Evolutionary conservation across 2,888 invertebrate species (phyloP), one percentile per base, ranked within the genome.

Genomic region (Philopedon plagiatum): DNA sequence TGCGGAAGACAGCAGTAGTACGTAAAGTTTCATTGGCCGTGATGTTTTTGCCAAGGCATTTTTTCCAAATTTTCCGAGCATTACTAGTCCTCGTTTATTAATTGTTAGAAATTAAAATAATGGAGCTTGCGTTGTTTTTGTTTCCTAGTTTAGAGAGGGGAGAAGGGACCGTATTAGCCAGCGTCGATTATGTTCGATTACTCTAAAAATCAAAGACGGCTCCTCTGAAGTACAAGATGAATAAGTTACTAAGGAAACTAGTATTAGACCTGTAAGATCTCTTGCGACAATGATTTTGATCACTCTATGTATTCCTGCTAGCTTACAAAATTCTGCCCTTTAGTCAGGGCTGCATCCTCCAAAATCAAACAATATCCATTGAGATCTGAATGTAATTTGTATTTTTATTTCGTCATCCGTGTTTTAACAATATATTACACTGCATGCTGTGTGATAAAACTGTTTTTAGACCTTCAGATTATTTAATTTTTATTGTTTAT

Each of bases 391-490:
- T 44, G 44, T 44, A 44, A 44, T 19, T 44, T 44, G 18, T 44
- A 44, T 44, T 44, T 9, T 5, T 19, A 3, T 44, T 44, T 44
- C 44, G 19, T 44, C 44, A 44, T 44, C 19, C 5, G n/a, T n/a
- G 4, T 5, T 8, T 8, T 44, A 44, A 44, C 44, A 19, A 44
- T 44, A n/a, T 26, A 26, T 7, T 11, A 46, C n/a, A 46, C 23
- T 46, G 46, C 46, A 46, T 21, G 11, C 5, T n/a, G 21, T 21
- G 11, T n/a, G 46, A 46, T 46, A 46, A 46, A 21, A 23, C 23
- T 46, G 23, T 46, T 46, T 46, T 21, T 46, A 23, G 23, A 46
- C 46, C 46, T 46, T 46, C 46, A 23, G 19, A 46, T 23, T 23
- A 21, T 23, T 46, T 46, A n/a, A 46, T n/a, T 46, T 46, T 23